Evolutionary conservation across 1,140 invertebrate genomes (phyloP).

Genomic region (Aplysia californica): DNA sequence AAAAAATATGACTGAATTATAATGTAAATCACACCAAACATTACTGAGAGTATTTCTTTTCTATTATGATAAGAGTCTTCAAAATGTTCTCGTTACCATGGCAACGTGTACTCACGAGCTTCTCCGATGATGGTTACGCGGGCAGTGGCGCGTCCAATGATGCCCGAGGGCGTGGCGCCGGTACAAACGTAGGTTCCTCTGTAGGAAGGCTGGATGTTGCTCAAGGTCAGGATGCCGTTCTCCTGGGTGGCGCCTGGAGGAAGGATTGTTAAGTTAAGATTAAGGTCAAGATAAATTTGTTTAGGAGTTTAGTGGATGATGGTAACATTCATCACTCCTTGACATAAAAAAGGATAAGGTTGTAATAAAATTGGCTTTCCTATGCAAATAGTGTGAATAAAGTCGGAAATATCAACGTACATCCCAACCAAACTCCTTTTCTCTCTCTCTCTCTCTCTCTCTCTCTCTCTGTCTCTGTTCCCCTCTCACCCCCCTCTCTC

Average conservation of each 20-base stretch:
- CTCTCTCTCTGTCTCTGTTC: not conserved
- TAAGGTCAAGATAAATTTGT: too few relatives aligned
- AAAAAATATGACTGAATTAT: not conserved
- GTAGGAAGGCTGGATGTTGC: slow-evolving; percentile 75
- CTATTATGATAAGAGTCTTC: too few relatives aligned
- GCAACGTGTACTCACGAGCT: not conserved
- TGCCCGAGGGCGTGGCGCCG: slow-evolving; percentile 68
- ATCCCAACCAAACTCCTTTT: too few relatives aligned
- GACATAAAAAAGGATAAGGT: too few relatives aligned
- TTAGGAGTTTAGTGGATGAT: too few relatives aligned
- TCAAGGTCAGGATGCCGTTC: slow-evolving; percentile 80
- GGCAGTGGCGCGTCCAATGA: slow-evolving; percentile 36
- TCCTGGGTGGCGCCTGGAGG: slow-evolving; percentile 60
- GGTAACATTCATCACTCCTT: too few relatives aligned
- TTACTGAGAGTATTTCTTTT: not conserved
- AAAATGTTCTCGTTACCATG: too few relatives aligned
- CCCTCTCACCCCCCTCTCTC: not conserved
- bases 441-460: not conserved
- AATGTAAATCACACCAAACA: not conserved
- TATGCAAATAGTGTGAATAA: too few relatives aligned
- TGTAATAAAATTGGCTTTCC: too few relatives aligned
- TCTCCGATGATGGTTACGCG: slow-evolving; percentile 40
- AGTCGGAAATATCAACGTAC: too few relatives aligned
- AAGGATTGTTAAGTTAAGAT: too few relatives aligned
- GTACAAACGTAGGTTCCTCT: slow-evolving; percentile 87